Base-by-base conservation (phyloP, 2,797 vertebrate species). In the Danio choprae region DNA sequence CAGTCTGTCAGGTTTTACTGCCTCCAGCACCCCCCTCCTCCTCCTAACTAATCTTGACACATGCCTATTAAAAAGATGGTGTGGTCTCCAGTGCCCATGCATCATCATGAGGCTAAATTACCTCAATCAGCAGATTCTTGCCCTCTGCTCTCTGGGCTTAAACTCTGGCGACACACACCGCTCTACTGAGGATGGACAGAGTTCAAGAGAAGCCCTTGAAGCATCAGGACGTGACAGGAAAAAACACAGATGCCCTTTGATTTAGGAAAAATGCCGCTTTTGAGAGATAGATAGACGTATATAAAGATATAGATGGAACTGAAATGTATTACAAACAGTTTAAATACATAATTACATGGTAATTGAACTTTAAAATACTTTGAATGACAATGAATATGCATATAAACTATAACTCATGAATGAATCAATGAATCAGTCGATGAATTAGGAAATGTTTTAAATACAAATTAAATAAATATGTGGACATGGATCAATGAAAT, bases 61-160 rank as follows among this genome's bases (percentile, higher is more conserved):
- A 89, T 91, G 91, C 91, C 92, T 93, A 91, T 93, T 93, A 93
- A 90, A 89, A 87, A 76, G 84, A 87, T 84, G 90, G 90, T 91
- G 90, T 91, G 90, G 91, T 90, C 92, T 92, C 89, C 90, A 87
- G 89, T 90, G 89, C 89, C 90, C 91, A 90, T 89, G 89, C 88
- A 91, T 93, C 93, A 91, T 91, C 29, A 29, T 29, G 90, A 87
- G 91, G 90, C 91, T 92, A 93, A 93, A 93, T 94, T 92, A 93
- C 90, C 91, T 92, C 91, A 92, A 92, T 93, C 93, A 92, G 91
- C 89, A 90, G 92, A 90, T 92, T 91, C 92, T 93, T 90, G 90
- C 91, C 92, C 88, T 88, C 87, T 84, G 82, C 88, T 91, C 88
- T 88, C 36, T 82, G 85, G 90, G 89, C 86, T 91, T 88, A 86